Base-by-base conservation (phyloP, 2,797 vertebrate genomes). In the Phalloptychus januarius region DNA sequence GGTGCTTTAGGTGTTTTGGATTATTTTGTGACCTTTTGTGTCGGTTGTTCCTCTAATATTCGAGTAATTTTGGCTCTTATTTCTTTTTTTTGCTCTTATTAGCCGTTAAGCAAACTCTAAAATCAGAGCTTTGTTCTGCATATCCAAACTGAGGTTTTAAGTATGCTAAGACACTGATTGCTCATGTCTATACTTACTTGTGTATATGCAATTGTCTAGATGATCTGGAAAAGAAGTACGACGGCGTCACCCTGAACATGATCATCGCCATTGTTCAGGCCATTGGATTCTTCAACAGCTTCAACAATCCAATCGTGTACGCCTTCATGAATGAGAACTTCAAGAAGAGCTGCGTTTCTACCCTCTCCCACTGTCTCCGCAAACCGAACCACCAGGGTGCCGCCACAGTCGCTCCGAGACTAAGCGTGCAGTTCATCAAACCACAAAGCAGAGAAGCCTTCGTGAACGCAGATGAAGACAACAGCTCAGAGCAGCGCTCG, bases 291-390 rank as follows among this genome's bases (percentile, higher is more conserved):
- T 96, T 94, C 88, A 97, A 97, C 92, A 96, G 96, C 81, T 96
- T 97, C 86, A 96, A 96, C 92, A 97, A 97, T 74, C 96, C 96
- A 13, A 94, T 97, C 3, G 94, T 97, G 38, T 97, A 97, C 11
- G 95, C 96, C 38, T 96, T 97, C 91, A 96, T 96, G 96, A 97
- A 96, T 31, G 96, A 96, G 85, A 96, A 95, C 91, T 97, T 97
- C 88, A 96, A 97, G 90, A 96, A 96, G 90, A 96, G 94, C 86
- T 96, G 96, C 63, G 75, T 96, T 75, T 92, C 96, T 23, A 92
- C 95, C 1, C 90, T 97, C 12, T 95, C 95, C 13, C 77, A 85
- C 15, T 95, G 94, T 80, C 76, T 94, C 56, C 79, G 82, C 0
- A 93, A 92, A 38, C 91, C 91, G 0, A 81, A 75, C 79, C 93